Base-by-base conservation (phyloP, 2,888 invertebrate species). In the Griposia aprilina region DNA sequence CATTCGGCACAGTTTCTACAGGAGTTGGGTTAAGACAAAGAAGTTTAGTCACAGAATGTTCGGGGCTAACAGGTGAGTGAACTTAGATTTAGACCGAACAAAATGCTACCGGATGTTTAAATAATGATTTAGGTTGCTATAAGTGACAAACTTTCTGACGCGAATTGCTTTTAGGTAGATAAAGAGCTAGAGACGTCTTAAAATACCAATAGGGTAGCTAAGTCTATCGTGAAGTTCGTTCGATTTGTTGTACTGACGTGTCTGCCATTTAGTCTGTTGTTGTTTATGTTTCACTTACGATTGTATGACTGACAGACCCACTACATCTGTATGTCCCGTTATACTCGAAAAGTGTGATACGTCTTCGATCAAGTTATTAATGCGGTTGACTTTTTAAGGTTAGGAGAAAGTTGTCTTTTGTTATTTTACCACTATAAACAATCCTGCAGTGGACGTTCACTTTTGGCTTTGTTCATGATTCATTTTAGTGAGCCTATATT, bases 21-120 rank as follows among this genome's bases (percentile, higher is more conserved):
- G 93, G 78, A 94, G 92, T 77, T 96, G 93, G 93, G 85, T 93
- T 45, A 93, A 91, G 78, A 93, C 95, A 3, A 95, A 94, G 89
- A 95, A 92, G 85, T 87, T 94, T 55, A 92, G 91, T 62, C 86
- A 87, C 20, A 93, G 91, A 81, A 78, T 94, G 73, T 92, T 94
- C 55, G 92, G 92, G 79, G 84, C 85, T 68, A 94, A 95, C 89
- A 95, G 94, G 96, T 95, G 85, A 93, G 94, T 89, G 67, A 82
- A 82, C 73, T 84, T 74, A 20, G 23, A 68, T 55, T 50, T 71
- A 17, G 45, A 63, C 41, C 6, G 23, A n/a, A 73, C 79, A 83
- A 70, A 70, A 48, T 63, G 52, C 48, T 74, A 67, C n/a, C 26
- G 55, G 59, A 76, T 73, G 57, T 63, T 52, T 36, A 62, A 62